Base-by-base conservation (phyloP, 2,888 invertebrate species). In the Eupeodes latifasciatus region DNA sequence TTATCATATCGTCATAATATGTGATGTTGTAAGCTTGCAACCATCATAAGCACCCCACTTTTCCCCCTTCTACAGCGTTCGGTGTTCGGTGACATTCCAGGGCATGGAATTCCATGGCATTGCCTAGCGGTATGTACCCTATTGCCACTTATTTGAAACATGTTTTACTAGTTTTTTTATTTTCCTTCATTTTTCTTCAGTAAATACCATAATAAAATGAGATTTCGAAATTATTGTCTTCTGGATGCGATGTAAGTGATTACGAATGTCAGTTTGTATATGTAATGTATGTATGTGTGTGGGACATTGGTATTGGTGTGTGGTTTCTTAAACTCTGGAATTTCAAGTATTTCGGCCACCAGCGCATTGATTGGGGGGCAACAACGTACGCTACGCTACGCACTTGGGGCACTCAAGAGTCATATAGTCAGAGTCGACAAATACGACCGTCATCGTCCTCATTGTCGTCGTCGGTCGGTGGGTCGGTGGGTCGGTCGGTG, bases 201-300 rank as follows among this genome's bases (percentile, higher is more conserved):
- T 88, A 85, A 88, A 88, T 88, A 88, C 85, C 88, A 85, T 85
- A 85, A 88, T 88, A 78, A 88, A 88, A 88, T 88, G 85, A 85
- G 88, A 88, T 88, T 88, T 88, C 88, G 81, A 88, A 88, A 88
- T 78, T 81, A 88, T 88, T 88, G 88, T 81, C 75, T 78, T 78
- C 78, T 81, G 81, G 67, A 64, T 77, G 79, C 62, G 76, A 64
- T 64, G 64, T 44, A 49, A 66, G 57, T 77, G 53, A 55, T 78
- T 75, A 74, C 53, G 76, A 67, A 40, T 9, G 40, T 40, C 40
- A 40, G 27, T 27, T 27, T 27, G 1, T 27, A 27, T 27, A 2
- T 27, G 27, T 27, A 1, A 27, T n/a, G 40, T 40, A 4, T 40
- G 40, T 40, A 34, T 81, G 74, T 40, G 55, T 40, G 19, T 47